phyloP scores from a whole-genome alignment of 1,140 invertebrate species.

The Atta texana region DNA sequence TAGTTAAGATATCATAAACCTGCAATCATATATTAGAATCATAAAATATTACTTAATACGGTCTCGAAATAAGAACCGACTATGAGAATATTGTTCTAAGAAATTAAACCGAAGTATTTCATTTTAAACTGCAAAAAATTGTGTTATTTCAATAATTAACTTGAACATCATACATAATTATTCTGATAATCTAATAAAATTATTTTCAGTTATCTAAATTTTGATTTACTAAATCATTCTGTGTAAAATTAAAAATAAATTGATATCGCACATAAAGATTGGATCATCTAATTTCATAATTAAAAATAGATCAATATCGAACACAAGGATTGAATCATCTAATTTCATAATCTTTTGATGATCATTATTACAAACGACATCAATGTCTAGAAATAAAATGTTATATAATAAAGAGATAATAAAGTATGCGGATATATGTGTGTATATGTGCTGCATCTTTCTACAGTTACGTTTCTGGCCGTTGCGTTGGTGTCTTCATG shows the following conservation, averaged over 20 bases:
- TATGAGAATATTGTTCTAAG: too few species aligned
- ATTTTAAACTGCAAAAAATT: too few species aligned
- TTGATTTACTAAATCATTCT: not conserved
- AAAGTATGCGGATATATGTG: not conserved
- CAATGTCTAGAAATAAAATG: not conserved
- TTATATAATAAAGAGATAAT: not conserved
- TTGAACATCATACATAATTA: too few species aligned
- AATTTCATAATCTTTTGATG: not conserved
- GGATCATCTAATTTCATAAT: not conserved
- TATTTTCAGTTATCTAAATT: not conserved
- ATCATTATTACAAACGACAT: not conserved
- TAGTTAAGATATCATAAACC: too few species aligned
- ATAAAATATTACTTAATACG: too few species aligned
- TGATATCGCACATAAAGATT: not conserved
- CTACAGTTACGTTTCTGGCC: conserved; percentile 1
- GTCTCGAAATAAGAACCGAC: too few species aligned
- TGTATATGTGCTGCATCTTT: not conserved
- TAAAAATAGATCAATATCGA: not conserved
- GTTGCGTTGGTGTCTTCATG: conserved; percentile 41
- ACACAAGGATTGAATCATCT: not conserved
- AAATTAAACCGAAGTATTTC: too few species aligned
- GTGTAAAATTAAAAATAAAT: not conserved
- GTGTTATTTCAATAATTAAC: too few species aligned
- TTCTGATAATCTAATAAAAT: not conserved
- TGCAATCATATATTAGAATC: too few species aligned